Percentiles rank a stretch among this genome's conserved stretches.
phyloP scores from a whole-genome alignment of 1,140 invertebrate genomes.

The Lepidurus apus region DNA sequence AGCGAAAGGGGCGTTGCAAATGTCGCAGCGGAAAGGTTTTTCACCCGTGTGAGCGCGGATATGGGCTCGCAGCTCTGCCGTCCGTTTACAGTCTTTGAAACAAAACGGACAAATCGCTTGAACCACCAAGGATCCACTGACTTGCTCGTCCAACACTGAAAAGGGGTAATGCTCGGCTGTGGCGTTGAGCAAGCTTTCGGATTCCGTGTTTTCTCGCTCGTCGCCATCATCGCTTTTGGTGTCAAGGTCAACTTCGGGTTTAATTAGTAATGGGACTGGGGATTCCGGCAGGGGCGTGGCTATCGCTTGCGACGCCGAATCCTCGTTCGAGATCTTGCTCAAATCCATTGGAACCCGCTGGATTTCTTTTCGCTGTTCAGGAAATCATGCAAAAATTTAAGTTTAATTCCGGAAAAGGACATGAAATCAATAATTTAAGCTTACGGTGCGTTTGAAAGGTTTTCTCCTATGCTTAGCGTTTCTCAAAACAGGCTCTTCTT shows the following conservation, averaged over 20 bases:
- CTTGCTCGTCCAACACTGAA: constrained; percentile 33
- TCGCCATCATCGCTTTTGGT: constrained; percentile 23
- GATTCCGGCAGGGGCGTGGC: background rate
- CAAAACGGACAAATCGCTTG: constrained; percentile 38
- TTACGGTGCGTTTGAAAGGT: background rate
- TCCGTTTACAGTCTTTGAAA: constrained; percentile 38
- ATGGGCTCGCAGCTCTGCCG: constrained; percentile 41
- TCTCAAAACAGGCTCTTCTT: background rate
- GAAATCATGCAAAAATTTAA: too few species aligned
- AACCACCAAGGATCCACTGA: constrained; percentile 25
- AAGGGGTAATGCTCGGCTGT: constrained; percentile 33
- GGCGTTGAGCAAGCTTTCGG: background rate
- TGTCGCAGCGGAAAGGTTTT: constrained; percentile 45
- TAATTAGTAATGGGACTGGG: constrained; percentile 27
- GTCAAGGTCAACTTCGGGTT: constrained; percentile 20
- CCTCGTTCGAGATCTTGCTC: constrained; percentile 5
- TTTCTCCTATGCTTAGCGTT: background rate
- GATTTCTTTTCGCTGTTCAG: background rate
- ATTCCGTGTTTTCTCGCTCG: constrained; percentile 16
- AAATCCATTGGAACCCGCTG: constrained; percentile 26
- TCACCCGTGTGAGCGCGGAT: constrained; percentile 45
- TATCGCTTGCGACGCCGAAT: background rate
- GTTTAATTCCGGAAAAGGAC: too few species aligned
- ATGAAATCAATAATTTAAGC: background rate
- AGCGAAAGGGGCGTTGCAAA: constrained; percentile 47